Base-by-base conservation (phyloP, 1,140 invertebrate species). In the Meloidogyne exigua region DNA sequence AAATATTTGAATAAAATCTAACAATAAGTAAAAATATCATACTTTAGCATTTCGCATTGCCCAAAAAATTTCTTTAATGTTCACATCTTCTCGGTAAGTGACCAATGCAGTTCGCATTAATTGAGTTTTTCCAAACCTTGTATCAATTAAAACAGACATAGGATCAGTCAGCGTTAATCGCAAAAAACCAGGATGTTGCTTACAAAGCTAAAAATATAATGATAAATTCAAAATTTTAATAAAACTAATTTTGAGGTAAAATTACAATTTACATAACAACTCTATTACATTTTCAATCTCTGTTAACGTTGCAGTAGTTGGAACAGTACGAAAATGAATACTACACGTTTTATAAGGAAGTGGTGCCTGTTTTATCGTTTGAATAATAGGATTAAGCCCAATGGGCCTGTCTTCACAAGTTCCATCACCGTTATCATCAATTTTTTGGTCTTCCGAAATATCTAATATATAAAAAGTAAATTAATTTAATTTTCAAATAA, bases 61-160 rank as follows among this genome's bases (percentile, higher is more conserved):
- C 95, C 95, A 99, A 88, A 96, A 99, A 76, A 99, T 98, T 88
- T 99, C 95, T 88, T 98, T 98, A 77, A 99, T 98, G 87, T 98
- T 98, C 10, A 98, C 95, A 86, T 95, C 92, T 57, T 94, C 90
- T 82, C 95, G 92, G 89, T 98, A 99, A 0, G 96, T 98, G 5
- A 98, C 95, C 96, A 96, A 99, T 63, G 95, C 97, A 68, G 95
- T 91, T 28, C 96, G 91, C 88, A 95, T 93, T 92, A 96, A 99
- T 57, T 94, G 91, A 64, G 95, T 4, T 11, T 65, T 62, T 7
- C 12, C 21, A 65, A 44, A 36, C 12, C 72, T 62, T 18, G 26
- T 36, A 62, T 73, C 72, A 57, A 25, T 23, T 26, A 64, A 91
- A 85, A 99, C 96, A 0, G 94, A 93, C 83, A 96, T 91, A 1